Percentiles rank a stretch among this genome's conserved stretches.
Evolutionary conservation across 2,888 invertebrate genomes (phyloP).

Genomic region (Archips xylosteana): DNA sequence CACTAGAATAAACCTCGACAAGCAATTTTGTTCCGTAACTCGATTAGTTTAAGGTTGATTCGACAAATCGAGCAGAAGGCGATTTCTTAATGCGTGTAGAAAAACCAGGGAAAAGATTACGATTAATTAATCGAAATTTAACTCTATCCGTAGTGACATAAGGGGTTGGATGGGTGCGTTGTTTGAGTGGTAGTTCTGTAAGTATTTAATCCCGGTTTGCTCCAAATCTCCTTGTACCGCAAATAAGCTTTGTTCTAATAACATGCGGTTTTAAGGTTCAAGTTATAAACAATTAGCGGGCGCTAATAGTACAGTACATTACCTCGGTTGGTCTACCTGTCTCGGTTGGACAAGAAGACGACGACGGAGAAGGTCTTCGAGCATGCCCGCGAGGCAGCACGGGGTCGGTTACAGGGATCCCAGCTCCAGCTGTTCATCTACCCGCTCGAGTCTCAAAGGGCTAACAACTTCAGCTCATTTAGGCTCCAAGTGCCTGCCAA

Average conservation of each 20-base stretch:
- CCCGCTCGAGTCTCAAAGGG: too few species aligned
- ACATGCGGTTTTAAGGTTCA: slow-evolving; percentile 26
- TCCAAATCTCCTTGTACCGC: slow-evolving; percentile 26
- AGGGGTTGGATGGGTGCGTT: neutral
- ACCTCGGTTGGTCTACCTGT: too few species aligned
- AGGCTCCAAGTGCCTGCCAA: too few species aligned
- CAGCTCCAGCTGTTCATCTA: too few species aligned
- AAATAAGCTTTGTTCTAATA: slow-evolving; percentile 40
- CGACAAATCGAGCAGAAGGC: neutral
- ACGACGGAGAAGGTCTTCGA: too few species aligned
- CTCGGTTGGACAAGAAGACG: too few species aligned
- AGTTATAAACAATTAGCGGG: slow-evolving; percentile 12
- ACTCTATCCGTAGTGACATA: neutral
- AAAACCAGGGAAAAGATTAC: neutral
- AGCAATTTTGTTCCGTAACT: neutral
- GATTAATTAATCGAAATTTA: neutral
- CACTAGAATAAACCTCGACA: slow-evolving; percentile 2
- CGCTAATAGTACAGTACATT: too few species aligned
- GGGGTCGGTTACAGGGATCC: too few species aligned
- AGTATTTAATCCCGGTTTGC: slow-evolving; percentile 37
- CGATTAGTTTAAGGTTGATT: neutral
- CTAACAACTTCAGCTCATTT: too few species aligned
- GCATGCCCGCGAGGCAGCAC: too few species aligned
- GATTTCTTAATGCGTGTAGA: slow-evolving; percentile 36
- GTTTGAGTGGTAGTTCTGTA: slow-evolving; percentile 5